Conservation (phyloP, 2,888 invertebrate species). For the Agrilus cyanescens region DNA sequence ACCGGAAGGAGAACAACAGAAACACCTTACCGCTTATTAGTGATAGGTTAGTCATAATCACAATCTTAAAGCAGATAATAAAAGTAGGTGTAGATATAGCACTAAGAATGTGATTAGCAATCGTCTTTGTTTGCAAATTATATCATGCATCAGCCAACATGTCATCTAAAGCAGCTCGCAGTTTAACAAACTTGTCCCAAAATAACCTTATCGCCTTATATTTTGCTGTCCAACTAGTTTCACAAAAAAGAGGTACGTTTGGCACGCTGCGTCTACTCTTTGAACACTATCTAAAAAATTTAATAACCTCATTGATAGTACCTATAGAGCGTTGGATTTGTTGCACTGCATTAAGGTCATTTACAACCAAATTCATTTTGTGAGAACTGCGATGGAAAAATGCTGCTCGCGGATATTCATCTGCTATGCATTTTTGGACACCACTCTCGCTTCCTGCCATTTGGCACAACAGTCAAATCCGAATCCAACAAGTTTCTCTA, state of each 20-base stretch:
- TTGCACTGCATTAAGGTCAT: conserved; percentile 4
- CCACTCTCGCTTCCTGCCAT: no score
- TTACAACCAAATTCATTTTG: conserved; percentile 8
- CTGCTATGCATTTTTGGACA: conserved; percentile 3
- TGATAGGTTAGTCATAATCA: no score
- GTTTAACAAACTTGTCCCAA: not conserved
- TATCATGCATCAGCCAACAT: no score
- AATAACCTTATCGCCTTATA: conserved; percentile 1
- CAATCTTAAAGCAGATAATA: no score
- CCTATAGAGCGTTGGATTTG: conserved; percentile 1
- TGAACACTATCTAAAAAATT: conserved; percentile 3
- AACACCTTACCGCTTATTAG: no score
- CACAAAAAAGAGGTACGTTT: not conserved
- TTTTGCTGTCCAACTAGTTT: conserved; percentile 1
- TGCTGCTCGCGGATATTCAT: conserved; percentile 3
- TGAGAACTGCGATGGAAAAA: conserved; percentile 10
- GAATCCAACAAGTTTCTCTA: conserved; percentile 5
- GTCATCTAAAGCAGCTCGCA: no score
- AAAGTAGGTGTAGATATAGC: no score
- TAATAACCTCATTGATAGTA: not conserved
- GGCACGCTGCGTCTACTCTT: not conserved
- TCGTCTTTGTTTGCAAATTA: no score
- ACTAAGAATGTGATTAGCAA: no score
- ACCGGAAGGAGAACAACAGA: no score
- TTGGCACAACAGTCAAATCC: conserved; percentile 10